Conservation (phyloP, 1,140 invertebrate species). For the Drosophila littoralis region DNA sequence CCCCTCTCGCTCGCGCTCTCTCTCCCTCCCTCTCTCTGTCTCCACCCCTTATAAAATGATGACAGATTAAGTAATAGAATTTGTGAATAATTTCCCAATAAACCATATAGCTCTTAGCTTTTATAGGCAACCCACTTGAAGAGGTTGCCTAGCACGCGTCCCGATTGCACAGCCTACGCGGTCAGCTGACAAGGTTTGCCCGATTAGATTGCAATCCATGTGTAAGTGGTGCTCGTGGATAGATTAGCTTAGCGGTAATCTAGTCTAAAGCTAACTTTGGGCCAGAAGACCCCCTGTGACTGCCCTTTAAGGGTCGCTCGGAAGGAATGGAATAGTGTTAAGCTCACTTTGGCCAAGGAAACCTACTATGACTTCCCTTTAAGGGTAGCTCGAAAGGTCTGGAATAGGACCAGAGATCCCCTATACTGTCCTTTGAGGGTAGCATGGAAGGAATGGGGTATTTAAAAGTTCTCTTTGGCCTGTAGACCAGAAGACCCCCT, state of each 20-base stretch:
- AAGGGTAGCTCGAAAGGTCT: too few species aligned
- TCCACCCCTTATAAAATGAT: not conserved
- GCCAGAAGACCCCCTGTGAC: too few species aligned
- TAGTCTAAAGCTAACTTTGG: not conserved
- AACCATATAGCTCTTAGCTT: conserved; percentile 6
- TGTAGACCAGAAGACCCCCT: too few species aligned
- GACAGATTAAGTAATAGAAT: not conserved
- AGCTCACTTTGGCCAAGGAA: too few species aligned
- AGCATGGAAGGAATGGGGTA: too few species aligned
- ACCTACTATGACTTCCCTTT: too few species aligned
- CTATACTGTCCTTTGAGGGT: too few species aligned
- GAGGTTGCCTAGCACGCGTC: conserved; percentile 11
- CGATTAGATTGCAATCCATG: conserved; percentile 30
- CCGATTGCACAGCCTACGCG: not conserved
- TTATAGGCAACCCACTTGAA: conserved; percentile 11
- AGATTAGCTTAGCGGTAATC: conserved; percentile 14
- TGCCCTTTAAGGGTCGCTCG: too few species aligned
- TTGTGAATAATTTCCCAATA: not conserved
- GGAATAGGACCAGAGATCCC: too few species aligned
- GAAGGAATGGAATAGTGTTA: too few species aligned
- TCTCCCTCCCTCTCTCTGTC: not conserved
- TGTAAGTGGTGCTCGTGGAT: conserved; percentile 1
- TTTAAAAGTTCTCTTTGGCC: too few species aligned
- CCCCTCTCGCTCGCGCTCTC: too few species aligned
- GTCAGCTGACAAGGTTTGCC: conserved; percentile 20